Base-by-base conservation (phyloP, 1,140 invertebrate species). In the Drosophila tani region DNA sequence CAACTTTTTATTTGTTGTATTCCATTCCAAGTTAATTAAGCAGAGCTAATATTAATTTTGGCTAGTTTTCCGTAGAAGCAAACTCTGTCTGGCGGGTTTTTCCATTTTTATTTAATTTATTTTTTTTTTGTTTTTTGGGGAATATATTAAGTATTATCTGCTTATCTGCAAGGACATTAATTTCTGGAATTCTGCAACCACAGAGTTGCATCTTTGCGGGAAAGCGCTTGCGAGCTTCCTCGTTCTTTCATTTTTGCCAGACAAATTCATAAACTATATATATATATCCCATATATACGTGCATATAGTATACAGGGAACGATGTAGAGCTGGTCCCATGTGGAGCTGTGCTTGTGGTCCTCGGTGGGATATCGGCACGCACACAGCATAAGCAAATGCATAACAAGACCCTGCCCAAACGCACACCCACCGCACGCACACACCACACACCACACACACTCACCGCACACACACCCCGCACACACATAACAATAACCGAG, bases 381-480 rank as follows among this genome's bases (percentile, higher is more conserved):
- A 69, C 62, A 41, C 64, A 53, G 64, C 82, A 85, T 85, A 81
- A 74, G 64, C 68, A 84, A 84, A 85, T 84, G 82, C 82, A 69
- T 66, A 67, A 62, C 74, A 73, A 69, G 65, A 50, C 50, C 63
- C 56, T 59, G 58, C 4, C 50, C 29, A 57, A 2, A 38, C 60
- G n/a, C 24, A 43, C 43, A 14, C 51, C n/a, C 57, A 51, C 55
- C 41, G 3, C 32, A 29, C 50, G 43, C 50, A 60, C n/a, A 32
- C 43, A n/a, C 3, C 50, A 60, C n/a, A 32, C 43, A n/a, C 3
- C 17, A 38, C 35, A 55, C 47, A 59, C 75, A 81, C 64, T 32
- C 45, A 58, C 15, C 27, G 29, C 40, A 11, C 46, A 24, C 19
- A 50, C 41, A 51, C 58, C 43, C 67, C 14, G 12, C 45, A 41